A percentile compares a stretch with the other conserved stretches of the same genome.
Evolutionary conservation across 2,797 vertebrate species (phyloP).

Genomic region (Margarornis squamiger): DNA sequence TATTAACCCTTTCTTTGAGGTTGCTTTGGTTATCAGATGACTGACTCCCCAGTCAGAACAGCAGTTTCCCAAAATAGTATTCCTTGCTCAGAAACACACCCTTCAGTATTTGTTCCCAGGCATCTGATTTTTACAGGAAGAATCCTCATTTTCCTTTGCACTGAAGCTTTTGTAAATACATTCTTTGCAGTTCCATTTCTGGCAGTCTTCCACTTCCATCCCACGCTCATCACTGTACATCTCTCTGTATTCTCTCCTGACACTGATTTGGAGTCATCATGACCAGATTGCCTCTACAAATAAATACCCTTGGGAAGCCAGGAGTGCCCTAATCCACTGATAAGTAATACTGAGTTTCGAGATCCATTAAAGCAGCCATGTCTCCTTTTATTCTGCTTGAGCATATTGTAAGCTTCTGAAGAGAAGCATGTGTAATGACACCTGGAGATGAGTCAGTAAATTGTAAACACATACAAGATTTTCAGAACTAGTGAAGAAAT

Average conservation of each 20-base stretch:
- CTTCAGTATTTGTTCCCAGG: neutral
- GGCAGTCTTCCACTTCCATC: conserved; percentile 59
- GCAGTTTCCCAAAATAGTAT: conserved; percentile 7
- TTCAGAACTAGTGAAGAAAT: neutral
- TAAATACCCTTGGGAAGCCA: conserved; percentile 5
- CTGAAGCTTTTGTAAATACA: conserved; percentile 46
- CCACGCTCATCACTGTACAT: conserved; percentile 38
- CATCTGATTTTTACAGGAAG: conserved; percentile 22
- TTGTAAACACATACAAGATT: neutral
- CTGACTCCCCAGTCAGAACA: neutral
- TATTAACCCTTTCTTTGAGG: neutral
- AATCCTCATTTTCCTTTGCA: conserved; percentile 6
- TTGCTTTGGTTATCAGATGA: neutral
- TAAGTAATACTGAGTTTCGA: neutral
- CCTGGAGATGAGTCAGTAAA: neutral
- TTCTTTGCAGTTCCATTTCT: conserved; percentile 33
- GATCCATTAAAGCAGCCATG: neutral
- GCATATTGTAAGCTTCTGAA: neutral
- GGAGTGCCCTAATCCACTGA: neutral
- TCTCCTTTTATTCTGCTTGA: neutral
- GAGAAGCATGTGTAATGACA: neutral
- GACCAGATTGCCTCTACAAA: conserved; percentile 39
- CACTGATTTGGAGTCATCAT: conserved; percentile 26
- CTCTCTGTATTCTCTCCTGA: neutral
- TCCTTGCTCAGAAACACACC: conserved; percentile 21